Base-by-base conservation (phyloP, 2,888 invertebrate species). In the Diaperis boleti region DNA sequence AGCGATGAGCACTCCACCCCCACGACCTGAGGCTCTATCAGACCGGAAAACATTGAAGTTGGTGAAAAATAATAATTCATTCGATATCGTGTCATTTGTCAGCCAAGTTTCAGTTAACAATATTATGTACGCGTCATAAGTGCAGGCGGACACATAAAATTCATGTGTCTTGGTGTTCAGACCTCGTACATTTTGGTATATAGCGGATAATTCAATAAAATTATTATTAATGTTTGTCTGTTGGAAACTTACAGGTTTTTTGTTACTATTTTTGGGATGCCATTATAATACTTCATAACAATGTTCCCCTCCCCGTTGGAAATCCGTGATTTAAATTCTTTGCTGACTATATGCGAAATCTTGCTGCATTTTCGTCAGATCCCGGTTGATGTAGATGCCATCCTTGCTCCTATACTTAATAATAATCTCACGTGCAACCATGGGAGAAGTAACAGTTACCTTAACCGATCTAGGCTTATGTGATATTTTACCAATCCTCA, bases 101-200 rank as follows among this genome's bases (percentile, higher is more conserved):
- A 35, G n/a, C 10, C 35, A n/a, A 35, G 35, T n/a, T 10, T 35
- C 35, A 7, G 35, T 35, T 35, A 35, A n/a, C 35, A 11, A 35
- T 8, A 35, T 35, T 10, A 35, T n/a, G 4, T 35, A 5, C 5
- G n/a, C n/a, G n/a, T 35, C 35, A 35, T 3, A 8, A 11, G 10
- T 4, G n/a, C 35, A 10, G 5, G n/a, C 35, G n/a, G 5, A 8
- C 5, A 35, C 10, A 35, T 35, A 35, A n/a, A 35, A 35, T n/a
- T 3, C 35, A 35, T 35, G 4, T 11, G n/a, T 10, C n/a, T 35
- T 35, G 5, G 35, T 35, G 35, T 35, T 35, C n/a, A 35, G 13
- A 35, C 35, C 35, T 5, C 35, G 35, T 10, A 35, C 35, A 35
- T 35, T 35, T n/a, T n/a, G n/a, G n/a, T n/a, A n/a, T n/a, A n/a